phyloP scores from a whole-genome alignment of 1,140 invertebrate species.

The Musca domestica region DNA sequence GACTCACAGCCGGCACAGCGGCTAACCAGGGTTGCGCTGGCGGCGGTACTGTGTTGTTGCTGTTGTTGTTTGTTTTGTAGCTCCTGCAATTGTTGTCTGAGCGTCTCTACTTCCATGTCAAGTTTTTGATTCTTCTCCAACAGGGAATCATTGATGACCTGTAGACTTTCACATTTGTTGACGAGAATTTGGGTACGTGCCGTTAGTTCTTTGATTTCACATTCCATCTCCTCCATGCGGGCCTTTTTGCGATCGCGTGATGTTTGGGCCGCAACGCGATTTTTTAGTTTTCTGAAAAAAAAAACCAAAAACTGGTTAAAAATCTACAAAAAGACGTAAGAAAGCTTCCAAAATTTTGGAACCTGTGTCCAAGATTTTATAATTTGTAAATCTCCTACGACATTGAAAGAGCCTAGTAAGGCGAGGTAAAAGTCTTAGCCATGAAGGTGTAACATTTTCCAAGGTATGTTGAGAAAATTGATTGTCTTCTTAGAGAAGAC shows the following conservation, averaged over 20 bases:
- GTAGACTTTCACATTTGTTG: slow-evolving; percentile 65
- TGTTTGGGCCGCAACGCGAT: slow-evolving; percentile 95
- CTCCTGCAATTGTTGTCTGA: slow-evolving; percentile 51
- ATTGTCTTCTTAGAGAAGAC: too few species aligned
- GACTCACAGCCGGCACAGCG: slow-evolving; percentile 60
- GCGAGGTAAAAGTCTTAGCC: too few species aligned
- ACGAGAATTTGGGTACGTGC: slow-evolving; percentile 65
- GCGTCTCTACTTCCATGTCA: slow-evolving; percentile 56
- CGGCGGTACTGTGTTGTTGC: slow-evolving; percentile 4
- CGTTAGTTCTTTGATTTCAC: slow-evolving; percentile 63
- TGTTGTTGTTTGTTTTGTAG: slow-evolving; percentile 40
- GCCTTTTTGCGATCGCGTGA: slow-evolving; percentile 96
- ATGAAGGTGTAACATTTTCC: too few species aligned
- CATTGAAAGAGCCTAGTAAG: too few species aligned
- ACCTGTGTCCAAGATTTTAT: too few species aligned
- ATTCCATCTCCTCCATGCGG: slow-evolving; percentile 84
- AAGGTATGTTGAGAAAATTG: too few species aligned
- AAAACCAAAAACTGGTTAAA: neutral
- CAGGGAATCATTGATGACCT: slow-evolving; percentile 65
- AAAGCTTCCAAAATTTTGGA: too few species aligned
- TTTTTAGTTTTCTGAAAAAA: slow-evolving; percentile 86
- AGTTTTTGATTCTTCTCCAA: slow-evolving; percentile 64
- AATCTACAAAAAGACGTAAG: too few species aligned
- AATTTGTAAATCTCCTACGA: too few species aligned
- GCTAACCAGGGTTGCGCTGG: slow-evolving; percentile 49